phyloP scores from a whole-genome alignment of 2,888 invertebrate genomes.

The Heliconius ethilla region DNA sequence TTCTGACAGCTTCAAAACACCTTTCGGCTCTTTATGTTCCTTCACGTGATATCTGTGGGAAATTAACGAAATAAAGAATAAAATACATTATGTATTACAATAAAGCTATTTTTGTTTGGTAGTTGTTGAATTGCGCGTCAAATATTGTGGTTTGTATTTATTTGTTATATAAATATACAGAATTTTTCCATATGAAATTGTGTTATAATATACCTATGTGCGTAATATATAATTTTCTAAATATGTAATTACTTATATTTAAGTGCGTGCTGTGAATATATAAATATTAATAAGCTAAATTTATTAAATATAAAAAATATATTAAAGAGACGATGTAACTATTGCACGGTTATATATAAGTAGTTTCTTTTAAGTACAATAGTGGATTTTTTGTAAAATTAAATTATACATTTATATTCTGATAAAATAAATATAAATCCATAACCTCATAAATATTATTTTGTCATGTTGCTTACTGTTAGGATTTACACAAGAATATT shows the following conservation, averaged over 20 bases:
- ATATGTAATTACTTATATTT: not conserved
- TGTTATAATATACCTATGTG: not conserved
- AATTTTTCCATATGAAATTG: too few relatives aligned
- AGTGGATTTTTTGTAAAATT: not conserved
- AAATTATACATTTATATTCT: not conserved
- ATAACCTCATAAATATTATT: slow-evolving; percentile 12
- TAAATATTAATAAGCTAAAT: not conserved
- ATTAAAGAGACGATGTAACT: too few relatives aligned
- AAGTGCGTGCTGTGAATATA: slow-evolving; percentile 6
- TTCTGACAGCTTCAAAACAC: slow-evolving; percentile 89
- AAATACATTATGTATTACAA: not conserved
- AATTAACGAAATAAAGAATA: slow-evolving; percentile 6
- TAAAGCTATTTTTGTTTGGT: not conserved
- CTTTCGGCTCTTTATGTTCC: slow-evolving; percentile 91
- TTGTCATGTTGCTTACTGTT: slow-evolving; percentile 15
- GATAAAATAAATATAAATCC: not conserved
- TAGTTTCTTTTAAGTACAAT: not conserved
- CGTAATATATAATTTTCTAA: not conserved
- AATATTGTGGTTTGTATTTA: not conserved
- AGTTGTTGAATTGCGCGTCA: not conserved
- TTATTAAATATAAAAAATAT: too few relatives aligned
- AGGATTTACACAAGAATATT: not conserved
- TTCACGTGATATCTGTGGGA: slow-evolving; percentile 84
- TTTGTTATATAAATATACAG: not conserved
- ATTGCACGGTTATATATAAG: too few relatives aligned